A percentile compares a stretch with the other conserved stretches of the same genome.
phyloP scores from a whole-genome alignment of 2,888 invertebrate species.

The Auanema sp. region DNA sequence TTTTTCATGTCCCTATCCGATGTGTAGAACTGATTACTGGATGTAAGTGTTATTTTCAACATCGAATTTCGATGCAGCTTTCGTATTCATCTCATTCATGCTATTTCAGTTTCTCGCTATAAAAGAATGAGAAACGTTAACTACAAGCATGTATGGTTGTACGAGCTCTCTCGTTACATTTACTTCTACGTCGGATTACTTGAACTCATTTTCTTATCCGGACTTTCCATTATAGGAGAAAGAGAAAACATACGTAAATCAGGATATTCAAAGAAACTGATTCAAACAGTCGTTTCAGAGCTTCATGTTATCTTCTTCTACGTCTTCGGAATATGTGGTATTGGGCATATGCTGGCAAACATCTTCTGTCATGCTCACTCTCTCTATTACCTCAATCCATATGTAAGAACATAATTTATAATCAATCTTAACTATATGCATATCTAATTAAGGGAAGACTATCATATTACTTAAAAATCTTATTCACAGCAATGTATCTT shows the following conservation, averaged over 20 bases:
- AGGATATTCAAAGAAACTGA: conserved; percentile 2
- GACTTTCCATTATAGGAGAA: conserved; percentile 61
- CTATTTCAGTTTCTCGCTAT: conserved; percentile 55
- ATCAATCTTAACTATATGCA: neutral
- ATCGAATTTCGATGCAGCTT: too few species aligned
- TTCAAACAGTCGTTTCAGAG: conserved; percentile 33
- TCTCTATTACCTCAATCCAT: conserved; percentile 61
- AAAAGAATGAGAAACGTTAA: conserved; percentile 56
- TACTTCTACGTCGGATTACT: conserved; percentile 44
- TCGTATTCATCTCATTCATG: too few species aligned
- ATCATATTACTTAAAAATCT: conserved; percentile 59
- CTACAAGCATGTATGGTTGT: conserved; percentile 52
- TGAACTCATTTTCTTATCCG: conserved; percentile 50
- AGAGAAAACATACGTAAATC: conserved; percentile 58
- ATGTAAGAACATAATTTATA: conserved; percentile 39
- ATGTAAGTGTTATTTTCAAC: conserved; percentile 39
- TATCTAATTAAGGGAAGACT: conserved; percentile 50
- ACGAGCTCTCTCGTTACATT: conserved; percentile 38
- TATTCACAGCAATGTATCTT: conserved; percentile 52
- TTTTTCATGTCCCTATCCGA: conserved; percentile 62
- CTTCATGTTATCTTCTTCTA: conserved; percentile 63
- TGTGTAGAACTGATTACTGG: conserved; percentile 59
- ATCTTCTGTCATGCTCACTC: conserved; percentile 61
- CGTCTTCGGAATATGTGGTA: conserved; percentile 59
- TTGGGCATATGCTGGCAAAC: conserved; percentile 61